Conservation (phyloP, 2,888 invertebrate species). For the Aspidiotus rigidus region DNA sequence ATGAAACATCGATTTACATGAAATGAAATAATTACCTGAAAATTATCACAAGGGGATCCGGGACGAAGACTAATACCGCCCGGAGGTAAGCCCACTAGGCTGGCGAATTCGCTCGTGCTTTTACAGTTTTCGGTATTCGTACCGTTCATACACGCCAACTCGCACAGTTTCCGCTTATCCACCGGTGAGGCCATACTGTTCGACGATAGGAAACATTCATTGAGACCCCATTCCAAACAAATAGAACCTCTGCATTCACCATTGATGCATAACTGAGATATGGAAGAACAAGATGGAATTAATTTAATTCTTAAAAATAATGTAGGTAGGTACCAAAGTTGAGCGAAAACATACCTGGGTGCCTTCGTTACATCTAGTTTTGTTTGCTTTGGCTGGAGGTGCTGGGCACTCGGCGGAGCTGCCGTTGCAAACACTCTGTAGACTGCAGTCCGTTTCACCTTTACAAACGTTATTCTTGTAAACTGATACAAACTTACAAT, state of each 20-base stretch:
- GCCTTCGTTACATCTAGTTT: slow-evolving; percentile 92
- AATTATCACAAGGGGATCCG: slow-evolving; percentile 97
- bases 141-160: slow-evolving; percentile 90
- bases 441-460: slow-evolving; percentile 80
- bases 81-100: slow-evolving; percentile 58
- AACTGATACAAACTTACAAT: slow-evolving; percentile 65
- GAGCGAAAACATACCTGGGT: slow-evolving; percentile 38
- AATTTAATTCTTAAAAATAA: not conserved
- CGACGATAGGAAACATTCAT: slow-evolving; percentile 88
- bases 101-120: slow-evolving; percentile 79
- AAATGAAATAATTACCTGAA: slow-evolving; percentile 55
- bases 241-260: slow-evolving; percentile 94
- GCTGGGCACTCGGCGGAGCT: slow-evolving; percentile 76
- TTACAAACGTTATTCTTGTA: slow-evolving; percentile 62
- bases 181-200: slow-evolving; percentile 58
- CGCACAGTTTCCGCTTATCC: slow-evolving; percentile 80
- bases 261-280: slow-evolving; percentile 62
- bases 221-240: slow-evolving; percentile 86
- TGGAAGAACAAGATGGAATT: not conserved
- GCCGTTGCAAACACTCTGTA: slow-evolving; percentile 78
- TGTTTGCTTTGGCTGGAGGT: slow-evolving; percentile 70
- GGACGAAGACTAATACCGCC: slow-evolving; percentile 82
- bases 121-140: slow-evolving; percentile 63
- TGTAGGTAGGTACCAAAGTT: too few relatives aligned
- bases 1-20: not conserved